Percentiles rank a stretch among this genome's conserved stretches.
phyloP scores from a whole-genome alignment of 2,797 vertebrate genomes.

The Rhincodon typus region DNA sequence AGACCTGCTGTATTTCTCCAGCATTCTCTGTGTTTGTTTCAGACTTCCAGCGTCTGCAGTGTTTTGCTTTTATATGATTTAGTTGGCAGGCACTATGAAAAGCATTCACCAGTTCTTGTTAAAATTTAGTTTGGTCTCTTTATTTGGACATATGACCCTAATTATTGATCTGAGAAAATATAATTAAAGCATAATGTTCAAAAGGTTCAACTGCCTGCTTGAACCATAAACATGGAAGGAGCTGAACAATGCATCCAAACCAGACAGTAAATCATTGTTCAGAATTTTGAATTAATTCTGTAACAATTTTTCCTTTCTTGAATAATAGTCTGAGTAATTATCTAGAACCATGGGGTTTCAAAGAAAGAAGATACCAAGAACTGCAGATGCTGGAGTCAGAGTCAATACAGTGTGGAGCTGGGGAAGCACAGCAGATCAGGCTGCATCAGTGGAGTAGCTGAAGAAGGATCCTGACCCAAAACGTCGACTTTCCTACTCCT shows the following conservation, averaged over 20 bases:
- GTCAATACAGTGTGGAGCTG: too few species aligned
- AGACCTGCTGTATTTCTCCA: too few species aligned
- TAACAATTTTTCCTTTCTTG: not conserved
- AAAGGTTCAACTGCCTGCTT: not conserved
- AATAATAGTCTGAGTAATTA: not conserved
- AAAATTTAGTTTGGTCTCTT: not conserved
- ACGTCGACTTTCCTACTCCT: too few species aligned
- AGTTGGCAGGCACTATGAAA: not conserved
- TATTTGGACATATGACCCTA: not conserved
- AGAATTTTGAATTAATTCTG: not conserved
- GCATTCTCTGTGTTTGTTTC: too few species aligned
- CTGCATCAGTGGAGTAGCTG: too few species aligned
- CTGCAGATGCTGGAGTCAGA: too few species aligned
- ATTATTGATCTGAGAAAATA: not conserved
- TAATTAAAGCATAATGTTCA: not conserved
- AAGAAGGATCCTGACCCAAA: too few species aligned
- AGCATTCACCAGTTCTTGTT: not conserved
- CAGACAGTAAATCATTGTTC: not conserved
- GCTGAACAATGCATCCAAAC: not conserved
- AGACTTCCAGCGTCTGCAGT: too few species aligned
- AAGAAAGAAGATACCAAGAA: too few species aligned
- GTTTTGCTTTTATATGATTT: not conserved
- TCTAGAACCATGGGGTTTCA: too few species aligned
- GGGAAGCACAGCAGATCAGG: too few species aligned
- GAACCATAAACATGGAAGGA: not conserved